Evolutionary conservation across 1,140 invertebrate genomes (phyloP), one percentile per base, ranked within the genome.

Genomic region (Hestina assimilis): DNA sequence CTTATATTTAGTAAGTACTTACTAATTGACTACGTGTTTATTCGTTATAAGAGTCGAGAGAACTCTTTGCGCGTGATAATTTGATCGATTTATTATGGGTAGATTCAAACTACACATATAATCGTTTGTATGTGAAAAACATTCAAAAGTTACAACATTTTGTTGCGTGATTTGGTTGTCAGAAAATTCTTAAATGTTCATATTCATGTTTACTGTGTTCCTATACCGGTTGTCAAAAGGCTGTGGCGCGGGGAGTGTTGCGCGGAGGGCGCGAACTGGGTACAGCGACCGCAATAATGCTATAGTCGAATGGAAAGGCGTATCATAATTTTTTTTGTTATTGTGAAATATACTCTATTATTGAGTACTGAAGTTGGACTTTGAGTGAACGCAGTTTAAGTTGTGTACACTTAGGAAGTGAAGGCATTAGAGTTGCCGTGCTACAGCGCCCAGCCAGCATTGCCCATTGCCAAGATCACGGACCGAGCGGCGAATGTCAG

Each of bases 381-480:
- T 67, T 19, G 6, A 9, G 14, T 28, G 45, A 1, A 1, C 11
- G 8, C 6, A 1, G 6, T 4, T 23, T 46, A 28, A 26, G 56
- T 52, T 75, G 61, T 12, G 54, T 41, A 15, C 33, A 52, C 52
- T 55, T 57, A 19, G 33, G 24, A 43, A 20, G 11, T 1, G 12
- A 12, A 20, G 26, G 11, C 15, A 42, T 51, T 59, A 60, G 64
- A 53, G 70, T 74, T 75, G 79, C 79, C 72, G 76, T 68, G 68
- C 62, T 72, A 69, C 69, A 72, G 70, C 81, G 69, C 75, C 72
- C 80, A 83, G 74, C 76, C 69, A 79, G 74, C 80, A 85, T 83
- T 83, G 76, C 82, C 80, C 83, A 87, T 83, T 87, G 84, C 84
- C 84, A 87, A 87, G 84, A 87, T 87, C 84, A 87, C 82, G 83